Percentiles rank a stretch among this genome's conserved stretches.
These are phyloP conservation scores for Odontamblyopus lacepedii DNA, from an alignment of 2,797 vertebrate genomes.

Conservation along the genomic window DNA sequence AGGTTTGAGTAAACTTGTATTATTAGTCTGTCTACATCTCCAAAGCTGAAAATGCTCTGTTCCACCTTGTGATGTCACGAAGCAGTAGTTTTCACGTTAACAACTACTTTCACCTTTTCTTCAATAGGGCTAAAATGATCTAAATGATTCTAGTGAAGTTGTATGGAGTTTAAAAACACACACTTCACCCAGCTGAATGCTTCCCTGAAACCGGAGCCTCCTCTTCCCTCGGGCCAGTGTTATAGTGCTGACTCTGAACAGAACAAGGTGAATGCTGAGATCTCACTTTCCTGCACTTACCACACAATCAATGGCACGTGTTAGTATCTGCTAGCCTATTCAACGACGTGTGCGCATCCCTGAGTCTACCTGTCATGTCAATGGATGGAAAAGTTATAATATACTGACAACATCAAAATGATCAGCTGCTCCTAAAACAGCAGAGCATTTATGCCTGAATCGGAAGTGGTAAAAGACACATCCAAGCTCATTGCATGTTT, in stretches of 20 bases:
- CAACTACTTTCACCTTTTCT: too few relatives aligned
- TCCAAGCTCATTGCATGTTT: neutral
- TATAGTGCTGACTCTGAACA: conserved; percentile 61
- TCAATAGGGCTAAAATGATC: too few relatives aligned
- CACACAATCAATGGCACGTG: conserved; percentile 59
- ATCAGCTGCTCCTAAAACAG: neutral
- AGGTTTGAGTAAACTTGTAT: too few relatives aligned
- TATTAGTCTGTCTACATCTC: too few relatives aligned
- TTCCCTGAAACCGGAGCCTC: conserved; percentile 62
- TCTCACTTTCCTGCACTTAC: conserved; percentile 54
- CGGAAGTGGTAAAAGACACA: neutral
- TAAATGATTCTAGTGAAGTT: too few relatives aligned
- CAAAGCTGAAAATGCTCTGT: too few relatives aligned
- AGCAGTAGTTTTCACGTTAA: too few relatives aligned
- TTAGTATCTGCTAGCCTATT: conserved; percentile 25
- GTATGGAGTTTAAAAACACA: too few relatives aligned
- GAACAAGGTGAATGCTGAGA: conserved; percentile 59
- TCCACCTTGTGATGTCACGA: too few relatives aligned
- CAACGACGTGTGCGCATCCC: conserved; percentile 20
- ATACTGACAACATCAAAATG: conserved; percentile 18
- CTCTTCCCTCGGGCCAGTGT: conserved; percentile 39
- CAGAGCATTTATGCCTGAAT: neutral
- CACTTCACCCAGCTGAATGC: conserved; percentile 21
- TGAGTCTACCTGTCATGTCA: conserved; percentile 32
- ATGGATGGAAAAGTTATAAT: conserved; percentile 31